Percentiles rank a stretch among this genome's conserved stretches.
These are phyloP conservation scores for Periophthalmus magnuspinnatus DNA, from an alignment of 2,797 vertebrate genomes.

Conservation along the genomic window DNA sequence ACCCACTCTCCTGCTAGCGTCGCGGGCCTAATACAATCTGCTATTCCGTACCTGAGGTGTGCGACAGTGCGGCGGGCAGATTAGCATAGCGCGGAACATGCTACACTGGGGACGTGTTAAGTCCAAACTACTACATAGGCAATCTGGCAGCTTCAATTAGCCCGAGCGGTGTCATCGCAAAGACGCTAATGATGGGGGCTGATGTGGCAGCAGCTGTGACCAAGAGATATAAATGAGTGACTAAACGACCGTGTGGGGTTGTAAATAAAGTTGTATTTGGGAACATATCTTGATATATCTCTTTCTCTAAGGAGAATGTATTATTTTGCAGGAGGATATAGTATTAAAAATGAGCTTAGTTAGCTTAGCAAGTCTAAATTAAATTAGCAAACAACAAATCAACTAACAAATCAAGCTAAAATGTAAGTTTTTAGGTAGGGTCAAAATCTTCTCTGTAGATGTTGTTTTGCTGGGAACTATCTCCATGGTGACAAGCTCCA, in stretches of 20 bases:
- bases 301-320: no score
- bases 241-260: background rate
- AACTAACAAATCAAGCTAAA: no score
- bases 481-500: no score
- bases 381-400: no score
- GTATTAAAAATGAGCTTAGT: no score
- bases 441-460: no score
- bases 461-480: no score
- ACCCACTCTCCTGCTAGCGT: conserved; percentile 14
- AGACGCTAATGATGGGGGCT: conserved; percentile 10
- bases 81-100: conserved; percentile 18
- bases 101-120: conserved; percentile 23
- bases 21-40: conserved; percentile 6
- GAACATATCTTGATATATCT: no score
- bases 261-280: background rate
- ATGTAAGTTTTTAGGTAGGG: no score
- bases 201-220: conserved; percentile 4
- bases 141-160: conserved; percentile 35
- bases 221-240: background rate
- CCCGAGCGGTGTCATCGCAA: conserved; percentile 18
- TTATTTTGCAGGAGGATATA: no score
- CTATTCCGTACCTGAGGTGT: conserved; percentile 7
- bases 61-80: conserved; percentile 19
- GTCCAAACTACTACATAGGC: conserved; percentile 9
- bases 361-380: no score